Conservation (phyloP, 2,888 invertebrate genomes). For the Thereva nobilitata region DNA sequence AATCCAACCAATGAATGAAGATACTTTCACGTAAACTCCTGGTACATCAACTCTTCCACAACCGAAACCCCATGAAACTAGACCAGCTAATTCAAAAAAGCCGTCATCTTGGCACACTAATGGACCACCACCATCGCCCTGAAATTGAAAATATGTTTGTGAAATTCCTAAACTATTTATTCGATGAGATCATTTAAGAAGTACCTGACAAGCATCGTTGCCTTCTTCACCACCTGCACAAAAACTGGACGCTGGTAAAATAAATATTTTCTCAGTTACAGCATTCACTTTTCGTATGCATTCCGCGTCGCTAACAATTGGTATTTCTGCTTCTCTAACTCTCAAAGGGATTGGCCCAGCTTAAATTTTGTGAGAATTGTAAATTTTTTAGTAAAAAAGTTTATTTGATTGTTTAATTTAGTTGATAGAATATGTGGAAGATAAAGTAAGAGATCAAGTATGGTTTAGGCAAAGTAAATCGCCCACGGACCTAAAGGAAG, state of each 20-base stretch:
- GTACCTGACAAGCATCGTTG: slow-evolving; percentile 89
- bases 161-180: neutral
- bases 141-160: slow-evolving; percentile 38
- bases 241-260: slow-evolving; percentile 89
- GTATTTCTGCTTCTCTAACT: slow-evolving; percentile 88
- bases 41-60: slow-evolving; percentile 93
- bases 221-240: slow-evolving; percentile 93
- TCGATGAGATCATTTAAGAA: neutral
- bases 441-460: too few relatives aligned
- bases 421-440: too few relatives aligned
- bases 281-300: slow-evolving; percentile 92
- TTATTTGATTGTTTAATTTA: too few relatives aligned
- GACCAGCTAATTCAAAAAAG: slow-evolving; percentile 88
- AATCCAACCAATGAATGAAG: slow-evolving; percentile 95
- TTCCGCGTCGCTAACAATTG: slow-evolving; percentile 89
- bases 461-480: too few relatives aligned
- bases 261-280: slow-evolving; percentile 93
- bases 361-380: slow-evolving; percentile 35
- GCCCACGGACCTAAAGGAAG: too few relatives aligned
- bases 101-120: slow-evolving; percentile 91
- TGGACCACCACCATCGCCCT: slow-evolving; percentile 95
- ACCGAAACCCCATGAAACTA: slow-evolving; percentile 95
- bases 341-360: slow-evolving; percentile 89
- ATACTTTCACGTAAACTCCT: slow-evolving; percentile 96
- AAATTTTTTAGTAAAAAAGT: too few relatives aligned